phyloP scores from a whole-genome alignment of 2,113 vertebrate genomes.

The Entosphenus tridentatus region DNA sequence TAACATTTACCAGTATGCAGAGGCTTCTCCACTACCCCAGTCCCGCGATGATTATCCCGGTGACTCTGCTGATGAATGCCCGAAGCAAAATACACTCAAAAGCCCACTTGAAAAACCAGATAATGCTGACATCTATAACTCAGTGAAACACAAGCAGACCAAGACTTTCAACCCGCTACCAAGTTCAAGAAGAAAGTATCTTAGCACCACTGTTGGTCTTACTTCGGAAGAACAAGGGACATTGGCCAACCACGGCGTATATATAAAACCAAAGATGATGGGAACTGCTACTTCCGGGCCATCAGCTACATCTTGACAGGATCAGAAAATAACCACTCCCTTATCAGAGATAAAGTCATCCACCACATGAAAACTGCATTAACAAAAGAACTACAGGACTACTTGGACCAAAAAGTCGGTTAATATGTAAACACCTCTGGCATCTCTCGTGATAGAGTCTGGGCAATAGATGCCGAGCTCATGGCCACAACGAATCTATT shows the following conservation, averaged over 20 bases:
- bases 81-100: background rate
- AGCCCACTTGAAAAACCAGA: background rate
- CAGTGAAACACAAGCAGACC: background rate
- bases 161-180: background rate
- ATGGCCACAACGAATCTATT: background rate
- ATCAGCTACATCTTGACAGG: background rate
- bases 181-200: background rate
- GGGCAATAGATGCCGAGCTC: background rate
- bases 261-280: constrained; percentile 3
- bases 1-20: background rate
- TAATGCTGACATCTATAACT: background rate
- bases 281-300: background rate
- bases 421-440: background rate
- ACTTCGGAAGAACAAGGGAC: background rate
- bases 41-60: background rate
- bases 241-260: background rate
- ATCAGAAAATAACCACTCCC: background rate
- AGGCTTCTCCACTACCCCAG: background rate
- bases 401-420: background rate
- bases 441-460: background rate
- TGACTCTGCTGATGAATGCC: background rate
- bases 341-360: background rate
- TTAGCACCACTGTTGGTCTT: background rate
- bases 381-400: background rate
- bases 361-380: background rate